Evolutionary conservation across 2,113 vertebrate species (phyloP), one percentile per base, ranked within the genome.

Genomic region (Oncorhynchus mykiss): DNA sequence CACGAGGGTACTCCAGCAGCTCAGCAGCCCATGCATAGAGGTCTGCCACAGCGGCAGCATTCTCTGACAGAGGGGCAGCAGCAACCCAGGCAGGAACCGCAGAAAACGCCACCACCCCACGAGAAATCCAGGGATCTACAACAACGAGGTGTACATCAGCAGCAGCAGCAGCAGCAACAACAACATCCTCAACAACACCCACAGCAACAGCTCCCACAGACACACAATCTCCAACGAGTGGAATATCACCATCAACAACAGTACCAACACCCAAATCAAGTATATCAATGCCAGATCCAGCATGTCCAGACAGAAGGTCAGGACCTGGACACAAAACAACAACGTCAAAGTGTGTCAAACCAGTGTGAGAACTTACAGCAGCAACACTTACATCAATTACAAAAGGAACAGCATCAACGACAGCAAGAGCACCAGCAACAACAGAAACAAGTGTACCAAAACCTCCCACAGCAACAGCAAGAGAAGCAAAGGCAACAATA

Each of bases 241-340:
- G 1, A 54, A 18, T 54, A 54, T 5, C 39, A 45, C 39, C 39
- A 39, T 39, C 49, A 14, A 51, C 49, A 51, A 16, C 49, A 51
- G 49, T 51, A 62, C 59, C 59, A 62, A 16, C 18, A 22, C 24
- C 73, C 60, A 9, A 72, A 70, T 12, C 72, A 70, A 22, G 24
- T 51, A 25, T 49, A 34, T 3, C 73, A 59, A 4, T 45, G 70
- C 67, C 68, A n/a, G 14, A 16, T 29, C 27, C 72, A 79, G n/a
- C n/a, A 54, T 18, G 51, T 54, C 51, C 7, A 71, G 7, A 16
- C 72, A 62, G 68, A 90, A 75, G 86, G 74, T 20, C 78, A 84
- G 16, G 74, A 76, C 4, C 82, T 73, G n/a, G 66, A 54, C 51
- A 18, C 16, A 18, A 54, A 54, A 54, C 51, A 54, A 16, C 51